These are phyloP conservation scores for Loripinus fragilis DNA, from an alignment of 2,888 invertebrate genomes.

Conservation along the genomic window DNA sequence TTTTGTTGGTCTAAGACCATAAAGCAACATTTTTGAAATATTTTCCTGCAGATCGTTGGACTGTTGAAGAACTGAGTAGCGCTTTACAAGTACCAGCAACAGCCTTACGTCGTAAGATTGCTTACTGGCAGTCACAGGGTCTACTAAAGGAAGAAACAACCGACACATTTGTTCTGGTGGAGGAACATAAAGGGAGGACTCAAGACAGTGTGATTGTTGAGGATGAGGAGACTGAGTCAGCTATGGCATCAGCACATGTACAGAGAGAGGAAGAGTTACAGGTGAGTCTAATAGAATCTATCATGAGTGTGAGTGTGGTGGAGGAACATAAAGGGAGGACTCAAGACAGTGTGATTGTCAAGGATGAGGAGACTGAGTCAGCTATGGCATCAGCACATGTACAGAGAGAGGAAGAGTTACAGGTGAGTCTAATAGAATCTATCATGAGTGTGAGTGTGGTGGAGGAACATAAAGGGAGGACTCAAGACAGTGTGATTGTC, in stretches of 20 bases:
- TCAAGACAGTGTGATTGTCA: too few relatives aligned
- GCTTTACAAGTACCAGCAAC: constrained; percentile 94
- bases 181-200: constrained; percentile 80
- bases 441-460: too few relatives aligned
- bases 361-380: too few relatives aligned
- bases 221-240: constrained; percentile 94
- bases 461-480: too few relatives aligned
- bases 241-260: constrained; percentile 96
- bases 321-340: too few relatives aligned
- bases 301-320: too few relatives aligned
- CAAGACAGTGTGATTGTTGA: constrained; percentile 86
- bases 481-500: too few relatives aligned
- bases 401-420: too few relatives aligned
- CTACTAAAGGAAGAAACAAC: constrained; percentile 90
- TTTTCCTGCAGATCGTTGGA: constrained; percentile 88
- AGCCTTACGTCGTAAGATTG: constrained; percentile 92
- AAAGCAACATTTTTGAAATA: too few relatives aligned
- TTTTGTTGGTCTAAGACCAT: too few relatives aligned
- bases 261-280: constrained; percentile 97
- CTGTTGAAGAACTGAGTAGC: constrained; percentile 92
- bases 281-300: constrained; percentile 73
- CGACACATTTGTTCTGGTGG: constrained; percentile 87
- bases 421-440: too few relatives aligned
- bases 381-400: too few relatives aligned
- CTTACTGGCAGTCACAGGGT: constrained; percentile 97